Percentiles rank a stretch among this genome's conserved stretches.
Evolutionary conservation across 2,797 vertebrate species (phyloP).

Genomic region (Margarornis squamiger): DNA sequence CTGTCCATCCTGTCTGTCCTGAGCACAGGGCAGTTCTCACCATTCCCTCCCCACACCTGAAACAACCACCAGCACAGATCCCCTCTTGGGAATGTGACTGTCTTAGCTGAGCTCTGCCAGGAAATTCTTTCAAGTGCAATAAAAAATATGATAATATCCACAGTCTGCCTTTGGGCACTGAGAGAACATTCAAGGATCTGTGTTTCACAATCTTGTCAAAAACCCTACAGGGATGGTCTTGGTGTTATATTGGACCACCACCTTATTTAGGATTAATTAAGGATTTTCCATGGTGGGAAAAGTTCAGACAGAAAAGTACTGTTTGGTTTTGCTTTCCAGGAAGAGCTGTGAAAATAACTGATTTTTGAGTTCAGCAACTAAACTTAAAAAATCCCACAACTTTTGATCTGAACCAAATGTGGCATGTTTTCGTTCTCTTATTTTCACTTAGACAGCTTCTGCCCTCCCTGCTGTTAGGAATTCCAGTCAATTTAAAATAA

Average conservation of each 20-base stretch:
- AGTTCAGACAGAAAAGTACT: background rate
- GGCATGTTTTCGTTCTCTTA: background rate
- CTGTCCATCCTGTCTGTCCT: too few species aligned
- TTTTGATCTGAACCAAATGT: background rate
- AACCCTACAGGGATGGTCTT: background rate
- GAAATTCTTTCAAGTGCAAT: background rate
- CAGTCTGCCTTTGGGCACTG: background rate
- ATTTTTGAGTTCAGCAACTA: background rate
- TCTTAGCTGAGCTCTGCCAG: background rate
- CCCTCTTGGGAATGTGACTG: rapidly evolving
- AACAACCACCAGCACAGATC: rapidly evolving
- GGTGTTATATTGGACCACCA: background rate
- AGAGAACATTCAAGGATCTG: background rate
- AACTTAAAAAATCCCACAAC: background rate
- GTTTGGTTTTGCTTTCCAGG: background rate
- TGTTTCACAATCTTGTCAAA: background rate
- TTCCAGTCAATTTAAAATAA: background rate
- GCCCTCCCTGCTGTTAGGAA: background rate
- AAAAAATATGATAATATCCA: background rate
- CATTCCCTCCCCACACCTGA: background rate
- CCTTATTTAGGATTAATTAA: background rate
- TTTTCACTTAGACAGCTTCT: background rate
- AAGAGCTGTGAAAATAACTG: background rate
- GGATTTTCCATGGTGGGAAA: background rate
- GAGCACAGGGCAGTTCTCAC: background rate